A percentile compares a stretch with the other conserved stretches of the same genome.
phyloP scores from a whole-genome alignment of 2,888 invertebrate species.

The Harpagoxenus sublaevis region DNA sequence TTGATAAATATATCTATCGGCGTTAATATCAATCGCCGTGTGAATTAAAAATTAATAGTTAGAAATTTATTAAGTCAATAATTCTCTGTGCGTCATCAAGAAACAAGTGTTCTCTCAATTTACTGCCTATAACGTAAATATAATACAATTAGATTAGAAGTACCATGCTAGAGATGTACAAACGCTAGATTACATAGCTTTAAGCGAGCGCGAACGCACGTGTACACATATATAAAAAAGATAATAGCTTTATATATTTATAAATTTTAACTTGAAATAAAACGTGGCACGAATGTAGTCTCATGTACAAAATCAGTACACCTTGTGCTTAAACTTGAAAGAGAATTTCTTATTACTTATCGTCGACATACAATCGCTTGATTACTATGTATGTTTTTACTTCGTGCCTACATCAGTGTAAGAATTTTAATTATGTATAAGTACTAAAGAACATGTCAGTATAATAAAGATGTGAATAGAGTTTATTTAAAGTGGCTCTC shows the following conservation, averaged over 20 bases:
- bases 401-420: conserved; percentile 23
- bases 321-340: conserved; percentile 28
- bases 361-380: conserved; percentile 1
- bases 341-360: conserved; percentile 28
- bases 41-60: neutral
- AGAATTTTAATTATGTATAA: conserved; percentile 43
- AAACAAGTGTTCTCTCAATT: conserved; percentile 34
- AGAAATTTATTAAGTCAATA: neutral
- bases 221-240: conserved; percentile 65
- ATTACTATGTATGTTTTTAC: conserved; percentile 3
- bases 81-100: conserved; percentile 1
- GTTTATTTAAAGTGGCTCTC: conserved; percentile 46
- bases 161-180: conserved; percentile 73
- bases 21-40: neutral
- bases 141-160: conserved; percentile 58
- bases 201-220: conserved; percentile 65
- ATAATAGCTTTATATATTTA: conserved; percentile 74
- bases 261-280: conserved; percentile 51
- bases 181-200: conserved; percentile 66
- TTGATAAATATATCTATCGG: neutral
- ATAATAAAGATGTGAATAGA: conserved; percentile 71
- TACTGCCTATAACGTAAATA: conserved; percentile 61
- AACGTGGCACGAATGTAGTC: conserved; percentile 20
- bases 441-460: conserved; percentile 35
- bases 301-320: conserved; percentile 26